Evolutionary conservation across 2,797 vertebrate genomes (phyloP), one percentile per base, ranked within the genome.

Genomic region (Cirrhinus molitorella): DNA sequence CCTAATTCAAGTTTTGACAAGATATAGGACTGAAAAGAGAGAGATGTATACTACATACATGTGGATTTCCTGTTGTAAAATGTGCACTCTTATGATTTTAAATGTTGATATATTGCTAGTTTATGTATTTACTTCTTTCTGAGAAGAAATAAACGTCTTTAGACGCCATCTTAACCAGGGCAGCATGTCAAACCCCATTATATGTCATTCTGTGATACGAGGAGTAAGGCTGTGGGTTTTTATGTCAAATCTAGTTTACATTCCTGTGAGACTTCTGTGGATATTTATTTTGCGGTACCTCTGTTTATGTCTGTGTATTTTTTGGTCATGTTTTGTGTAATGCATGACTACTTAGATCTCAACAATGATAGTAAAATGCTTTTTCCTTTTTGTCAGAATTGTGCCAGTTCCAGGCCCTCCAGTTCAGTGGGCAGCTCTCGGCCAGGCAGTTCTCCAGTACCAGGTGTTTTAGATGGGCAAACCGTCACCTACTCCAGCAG

Each of bases 1-100:
- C 96, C 95, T 97, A 97, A 97, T 96, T 98, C 96, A 97, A 95
- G 94, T 95, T 96, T 94, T 97, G 96, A 98, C 96, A 97, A 95
- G 94, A 95, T 95, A 95, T 95, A 95, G 91, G 94, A 89, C 88
- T 71, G 93, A 70, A 91, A 90, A 88, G 90, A 82, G 66, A 84
- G 28, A 63, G 70, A 76, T 87, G 53, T 83, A 47, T 72, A 43
- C 80, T 82, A 45, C 79, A 79, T 75, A 51, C 88, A 75, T 88
- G 79, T 81, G 80, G 49, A 79, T 79, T 81, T 85, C 31, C 79
- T 86, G 28, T 61, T 83, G 53, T 87, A 61, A 86, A 83, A 80
- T 78, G 57, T 83, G 40, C 65, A 81, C 83, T 79, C 43, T 25
- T 65, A 28, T 51, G 71, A 73, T 23, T 80, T 81, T 25, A 43